Base-by-base conservation (phyloP, 2,888 invertebrate genomes). In the Rhingia rostrata region DNA sequence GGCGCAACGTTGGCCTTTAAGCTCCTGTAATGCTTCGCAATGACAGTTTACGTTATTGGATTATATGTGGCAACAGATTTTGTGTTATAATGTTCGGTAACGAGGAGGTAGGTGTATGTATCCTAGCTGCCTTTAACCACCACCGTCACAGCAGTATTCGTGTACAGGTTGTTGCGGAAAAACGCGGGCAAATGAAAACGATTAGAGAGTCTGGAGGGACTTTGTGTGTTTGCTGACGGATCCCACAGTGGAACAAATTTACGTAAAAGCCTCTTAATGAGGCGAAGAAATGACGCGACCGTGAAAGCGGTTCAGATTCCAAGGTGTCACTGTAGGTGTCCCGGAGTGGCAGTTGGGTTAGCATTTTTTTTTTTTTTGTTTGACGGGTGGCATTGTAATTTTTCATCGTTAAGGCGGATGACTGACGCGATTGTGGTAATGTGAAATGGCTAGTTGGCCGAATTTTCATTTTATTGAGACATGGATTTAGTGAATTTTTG, bases 1-100 rank as follows among this genome's bases (percentile, higher is more conserved):
- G 64, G 64, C 12, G 51, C 4, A 51, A 39, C 64, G 61, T 73
- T 78, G 63, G 73, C 63, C 78, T 54, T 72, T 58, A 73, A 83
- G 78, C 73, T 73, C 56, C 79, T 78, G 83, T 83, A 83, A 78
- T 83, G 66, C 78, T 69, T 83, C 69, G 64, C 83, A 83, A 79
- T 83, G 78, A 73, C 83, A 83, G 83, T 83, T 78, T 69, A 83
- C 83, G 78, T 83, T 83, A 83, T 83, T 78, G 83, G 83, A 83
- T 83, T 83, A 83, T 74, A 58, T 78, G 78, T 63, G 78, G 73
- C 73, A 83, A 83, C 83, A 74, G 78, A 78, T 83, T 83, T 69
- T 67, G 69, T 67, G 56, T 64, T 69, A 81, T 74, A 83, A 78
- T 78, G 67, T 64, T 78, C 64, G 78, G 83, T 83, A 63, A 32